A percentile compares a stretch with the other conserved stretches of the same genome.
Conservation (phyloP, 2,888 invertebrate genomes). For the Drosophila parthenogenetica region DNA sequence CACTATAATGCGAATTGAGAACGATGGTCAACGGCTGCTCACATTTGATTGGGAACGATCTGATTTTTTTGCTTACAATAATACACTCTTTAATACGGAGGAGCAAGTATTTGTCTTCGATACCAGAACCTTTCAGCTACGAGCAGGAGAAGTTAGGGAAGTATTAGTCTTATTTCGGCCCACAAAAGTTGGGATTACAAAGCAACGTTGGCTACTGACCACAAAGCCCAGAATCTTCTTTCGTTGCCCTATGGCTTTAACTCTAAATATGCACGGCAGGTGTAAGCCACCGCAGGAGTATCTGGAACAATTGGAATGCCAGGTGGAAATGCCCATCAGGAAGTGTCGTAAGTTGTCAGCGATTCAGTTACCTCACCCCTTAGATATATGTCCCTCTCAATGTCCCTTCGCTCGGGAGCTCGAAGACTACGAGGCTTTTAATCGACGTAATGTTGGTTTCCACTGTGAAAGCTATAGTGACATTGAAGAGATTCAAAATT, state of each 20-base stretch:
- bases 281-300: slow-evolving; percentile 71
- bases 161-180: slow-evolving; percentile 70
- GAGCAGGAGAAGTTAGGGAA: slow-evolving; percentile 56
- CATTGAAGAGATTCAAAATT: slow-evolving; percentile 27
- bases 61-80: slow-evolving; percentile 62
- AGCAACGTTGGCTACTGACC: slow-evolving; percentile 74
- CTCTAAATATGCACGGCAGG: slow-evolving; percentile 64
- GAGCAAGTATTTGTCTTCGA: slow-evolving; percentile 75
- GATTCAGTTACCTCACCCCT: background rate
- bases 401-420: slow-evolving; percentile 50
- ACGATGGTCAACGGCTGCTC: slow-evolving; percentile 58
- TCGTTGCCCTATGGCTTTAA: slow-evolving; percentile 54
- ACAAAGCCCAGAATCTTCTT: slow-evolving; percentile 64
- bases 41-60: slow-evolving; percentile 62
- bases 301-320: slow-evolving; percentile 39
- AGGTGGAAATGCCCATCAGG: slow-evolving; percentile 1
- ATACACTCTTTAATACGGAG: slow-evolving; percentile 40
- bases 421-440: slow-evolving; percentile 54
- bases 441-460: slow-evolving; percentile 51
- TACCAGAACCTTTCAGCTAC: slow-evolving; percentile 58
- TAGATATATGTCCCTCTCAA: fast-evolving
- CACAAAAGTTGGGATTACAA: slow-evolving; percentile 62
- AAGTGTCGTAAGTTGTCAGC: background rate
- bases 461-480: slow-evolving; percentile 43
- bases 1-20: slow-evolving; percentile 70